These are phyloP conservation scores for Pissodes strobi DNA, from an alignment of 1,140 invertebrate genomes.

Conservation along the genomic window DNA sequence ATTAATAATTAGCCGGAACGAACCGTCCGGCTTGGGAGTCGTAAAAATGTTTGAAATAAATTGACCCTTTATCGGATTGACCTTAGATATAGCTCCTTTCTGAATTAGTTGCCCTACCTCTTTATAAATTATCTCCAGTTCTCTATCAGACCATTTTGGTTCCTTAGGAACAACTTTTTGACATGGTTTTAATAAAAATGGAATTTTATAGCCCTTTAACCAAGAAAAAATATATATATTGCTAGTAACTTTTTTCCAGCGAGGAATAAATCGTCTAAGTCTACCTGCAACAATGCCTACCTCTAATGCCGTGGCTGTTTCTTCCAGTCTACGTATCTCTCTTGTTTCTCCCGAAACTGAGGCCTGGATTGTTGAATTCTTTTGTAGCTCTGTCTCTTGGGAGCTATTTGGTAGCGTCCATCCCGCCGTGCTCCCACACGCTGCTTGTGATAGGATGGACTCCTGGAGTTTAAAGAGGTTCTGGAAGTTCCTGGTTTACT, in stretches of 20 bases:
- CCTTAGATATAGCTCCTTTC: background rate
- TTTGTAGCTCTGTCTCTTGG: no score
- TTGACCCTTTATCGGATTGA: constrained; percentile 2
- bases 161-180: constrained; percentile 7
- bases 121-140: background rate
- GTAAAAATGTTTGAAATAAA: constrained; percentile 34
- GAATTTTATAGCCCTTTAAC: constrained; percentile 15
- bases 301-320: background rate
- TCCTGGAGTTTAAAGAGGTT: constrained; percentile 10
- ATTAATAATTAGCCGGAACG: no score
- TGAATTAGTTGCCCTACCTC: no score
- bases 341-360: background rate
- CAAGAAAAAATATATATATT: constrained; percentile 10
- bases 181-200: constrained; percentile 5
- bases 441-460: background rate
- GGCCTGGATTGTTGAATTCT: no score
- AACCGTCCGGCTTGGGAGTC: constrained; percentile 19
- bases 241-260: constrained; percentile 13
- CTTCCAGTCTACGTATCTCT: background rate
- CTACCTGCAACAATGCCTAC: background rate
- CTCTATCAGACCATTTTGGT: constrained; percentile 9
- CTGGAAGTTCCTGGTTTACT: background rate
- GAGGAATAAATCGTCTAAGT: background rate
- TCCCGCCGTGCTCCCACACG: background rate
- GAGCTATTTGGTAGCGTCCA: background rate